Conservation (phyloP, 2,113 vertebrate genomes). For the Dasyurus viverrinus region DNA sequence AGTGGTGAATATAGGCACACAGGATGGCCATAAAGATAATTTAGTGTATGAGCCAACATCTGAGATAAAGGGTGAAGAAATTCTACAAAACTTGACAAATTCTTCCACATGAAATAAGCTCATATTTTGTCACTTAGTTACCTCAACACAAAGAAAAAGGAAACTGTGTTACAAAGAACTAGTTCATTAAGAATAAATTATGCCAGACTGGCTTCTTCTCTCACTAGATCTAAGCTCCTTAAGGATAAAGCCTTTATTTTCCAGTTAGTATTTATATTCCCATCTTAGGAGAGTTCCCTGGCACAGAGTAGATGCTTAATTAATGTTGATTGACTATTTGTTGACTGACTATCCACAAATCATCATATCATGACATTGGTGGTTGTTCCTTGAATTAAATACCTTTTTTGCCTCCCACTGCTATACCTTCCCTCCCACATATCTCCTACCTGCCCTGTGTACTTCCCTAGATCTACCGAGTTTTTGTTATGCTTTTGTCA, state of each 20-base stretch:
- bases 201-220: background rate
- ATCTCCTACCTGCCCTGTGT: background rate
- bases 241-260: background rate
- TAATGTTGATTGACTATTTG: background rate
- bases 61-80: background rate
- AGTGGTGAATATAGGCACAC: background rate
- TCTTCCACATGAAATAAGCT: background rate
- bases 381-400: background rate
- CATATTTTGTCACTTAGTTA: background rate
- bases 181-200: background rate
- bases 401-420: background rate
- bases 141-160: background rate
- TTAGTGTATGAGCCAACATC: background rate
- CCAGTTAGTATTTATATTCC: background rate
- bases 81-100: background rate
- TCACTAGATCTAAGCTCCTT: background rate
- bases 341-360: background rate
- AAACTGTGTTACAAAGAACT: background rate
- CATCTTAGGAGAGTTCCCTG: background rate
- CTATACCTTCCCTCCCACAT: background rate
- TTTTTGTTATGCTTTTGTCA: background rate
- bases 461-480: background rate
- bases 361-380: background rate
- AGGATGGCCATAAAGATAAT: background rate
- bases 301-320: background rate